These are phyloP conservation scores for Passer montanus DNA, from an alignment of 2,113 vertebrate species.

Conservation along the genomic window DNA sequence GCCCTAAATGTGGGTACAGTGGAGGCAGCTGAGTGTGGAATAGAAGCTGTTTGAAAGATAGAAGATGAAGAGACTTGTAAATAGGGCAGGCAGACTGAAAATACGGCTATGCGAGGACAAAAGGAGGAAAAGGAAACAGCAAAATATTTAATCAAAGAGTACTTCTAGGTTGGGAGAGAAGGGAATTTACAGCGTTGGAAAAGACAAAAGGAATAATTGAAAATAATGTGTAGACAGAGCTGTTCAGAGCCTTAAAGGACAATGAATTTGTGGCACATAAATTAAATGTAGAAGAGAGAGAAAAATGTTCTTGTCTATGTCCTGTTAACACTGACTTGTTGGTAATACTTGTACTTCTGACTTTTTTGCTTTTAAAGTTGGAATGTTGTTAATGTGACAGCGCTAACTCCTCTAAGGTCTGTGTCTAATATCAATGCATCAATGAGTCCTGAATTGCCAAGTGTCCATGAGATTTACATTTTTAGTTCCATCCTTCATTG, in stretches of 20 bases:
- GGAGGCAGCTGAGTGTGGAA: neutral
- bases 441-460: neutral
- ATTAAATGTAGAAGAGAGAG: neutral
- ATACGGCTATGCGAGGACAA: neutral
- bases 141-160: neutral
- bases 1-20: rapidly evolving
- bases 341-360: neutral
- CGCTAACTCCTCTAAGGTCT: neutral
- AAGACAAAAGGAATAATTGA: neutral
- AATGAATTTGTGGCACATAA: neutral
- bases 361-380: neutral
- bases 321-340: neutral
- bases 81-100: neutral
- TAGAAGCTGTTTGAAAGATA: neutral
- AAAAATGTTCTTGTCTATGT: neutral
- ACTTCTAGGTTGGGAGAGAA: neutral
- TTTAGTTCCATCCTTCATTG: neutral
- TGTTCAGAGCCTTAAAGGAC: neutral
- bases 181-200: neutral
- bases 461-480: neutral
- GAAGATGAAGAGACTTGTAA: neutral
- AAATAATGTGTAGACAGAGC: neutral
- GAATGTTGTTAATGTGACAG: neutral
- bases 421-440: neutral
- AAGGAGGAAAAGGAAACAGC: neutral